Evolutionary conservation across 2,888 invertebrate species (phyloP).

Genomic region (Abscondita cerata): DNA sequence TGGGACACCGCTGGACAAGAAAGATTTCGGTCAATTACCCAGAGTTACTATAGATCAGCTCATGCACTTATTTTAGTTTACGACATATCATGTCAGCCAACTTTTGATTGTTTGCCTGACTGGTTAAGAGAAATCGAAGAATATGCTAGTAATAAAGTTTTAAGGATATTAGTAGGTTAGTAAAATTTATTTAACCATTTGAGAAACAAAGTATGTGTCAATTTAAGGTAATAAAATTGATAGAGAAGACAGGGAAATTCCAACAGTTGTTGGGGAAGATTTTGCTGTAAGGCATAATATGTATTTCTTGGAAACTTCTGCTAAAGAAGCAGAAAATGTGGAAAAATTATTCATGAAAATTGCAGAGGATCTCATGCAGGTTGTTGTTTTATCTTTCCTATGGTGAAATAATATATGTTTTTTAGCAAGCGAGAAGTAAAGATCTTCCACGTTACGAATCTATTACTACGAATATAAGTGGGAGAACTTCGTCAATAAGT

Average conservation of each 20-base stretch:
- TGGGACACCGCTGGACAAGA: conserved; percentile 99
- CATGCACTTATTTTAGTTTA: conserved; percentile 97
- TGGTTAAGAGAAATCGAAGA: conserved; percentile 98
- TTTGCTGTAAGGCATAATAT: conserved; percentile 96
- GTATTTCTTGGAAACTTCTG: conserved; percentile 98
- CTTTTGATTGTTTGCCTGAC: conserved; percentile 95
- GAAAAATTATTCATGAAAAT: conserved; percentile 97
- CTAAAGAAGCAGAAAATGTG: conserved; percentile 97
- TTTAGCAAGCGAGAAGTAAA: conserved; percentile 85
- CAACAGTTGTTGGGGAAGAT: conserved; percentile 92
- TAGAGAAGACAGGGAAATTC: conserved; percentile 94
- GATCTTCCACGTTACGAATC: conserved; percentile 79
- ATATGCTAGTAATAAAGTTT: conserved; percentile 93
- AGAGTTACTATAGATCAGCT: conserved; percentile 96
- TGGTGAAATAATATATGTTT: too few species aligned
- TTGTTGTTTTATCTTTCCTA: conserved; percentile 47
- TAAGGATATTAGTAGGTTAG: conserved; percentile 92
- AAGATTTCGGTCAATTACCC: conserved; percentile 95
- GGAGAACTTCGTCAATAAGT: conserved; percentile 72
- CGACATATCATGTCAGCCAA: conserved; percentile 97
- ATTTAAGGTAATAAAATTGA: conserved; percentile 92
- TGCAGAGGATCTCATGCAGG: conserved; percentile 90
- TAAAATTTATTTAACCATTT: conserved; percentile 37
- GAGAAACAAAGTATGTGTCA: too few species aligned
- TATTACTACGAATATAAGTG: conserved; percentile 73